phyloP scores from a whole-genome alignment of 2,113 vertebrate species.

The Apteryx mantelli region DNA sequence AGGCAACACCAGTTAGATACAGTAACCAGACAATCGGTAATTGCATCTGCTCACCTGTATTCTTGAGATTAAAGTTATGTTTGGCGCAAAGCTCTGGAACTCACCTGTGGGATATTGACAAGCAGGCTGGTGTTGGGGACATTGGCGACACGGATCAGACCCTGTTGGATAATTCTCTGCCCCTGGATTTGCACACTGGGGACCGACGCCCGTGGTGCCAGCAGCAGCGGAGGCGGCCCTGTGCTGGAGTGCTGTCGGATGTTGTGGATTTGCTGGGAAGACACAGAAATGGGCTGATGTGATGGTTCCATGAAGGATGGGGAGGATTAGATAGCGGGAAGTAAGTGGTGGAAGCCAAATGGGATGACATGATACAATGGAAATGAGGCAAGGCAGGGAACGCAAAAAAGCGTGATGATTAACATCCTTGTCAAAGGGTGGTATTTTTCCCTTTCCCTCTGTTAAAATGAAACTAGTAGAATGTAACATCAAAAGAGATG shows the following conservation, averaged over 20 bases:
- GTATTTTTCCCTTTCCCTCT: not conserved
- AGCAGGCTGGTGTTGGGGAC: constrained; percentile 91
- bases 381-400: not conserved
- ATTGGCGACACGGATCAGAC: constrained; percentile 94
- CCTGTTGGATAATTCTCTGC: constrained; percentile 96
- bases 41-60: not conserved
- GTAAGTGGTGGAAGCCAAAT: not conserved
- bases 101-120: constrained; percentile 92
- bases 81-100: not conserved
- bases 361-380: not conserved
- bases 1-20: not conserved
- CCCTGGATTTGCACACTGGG: constrained; percentile 95
- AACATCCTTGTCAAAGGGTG: rapidly evolving
- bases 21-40: not conserved
- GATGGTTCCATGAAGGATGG: not conserved
- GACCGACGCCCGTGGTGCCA: constrained; percentile 91
- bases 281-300: constrained; percentile 82
- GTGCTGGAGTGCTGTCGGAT: constrained; percentile 92
- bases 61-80: rapidly evolving
- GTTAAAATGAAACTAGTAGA: not conserved
- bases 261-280: constrained; percentile 91
- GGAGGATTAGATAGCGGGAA: not conserved
- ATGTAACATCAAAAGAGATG: rapidly evolving
- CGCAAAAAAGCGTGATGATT: not conserved
- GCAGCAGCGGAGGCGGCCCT: constrained; percentile 90